Conservation (phyloP, 2,797 vertebrate genomes). For the Danionella dracula region DNA sequence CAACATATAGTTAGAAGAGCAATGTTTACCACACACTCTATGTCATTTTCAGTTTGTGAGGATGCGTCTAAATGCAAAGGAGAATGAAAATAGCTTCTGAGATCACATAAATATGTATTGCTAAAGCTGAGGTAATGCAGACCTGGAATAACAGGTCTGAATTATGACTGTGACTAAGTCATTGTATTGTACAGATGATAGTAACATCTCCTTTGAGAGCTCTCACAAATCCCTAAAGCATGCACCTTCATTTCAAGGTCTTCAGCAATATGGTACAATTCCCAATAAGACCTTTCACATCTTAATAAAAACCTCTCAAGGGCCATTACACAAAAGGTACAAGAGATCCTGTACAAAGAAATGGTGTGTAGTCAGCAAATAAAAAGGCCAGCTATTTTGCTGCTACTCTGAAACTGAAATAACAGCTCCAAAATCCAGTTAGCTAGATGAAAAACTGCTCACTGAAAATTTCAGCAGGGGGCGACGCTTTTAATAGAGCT, state of each 20-base stretch:
- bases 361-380: slow-evolving; percentile 68
- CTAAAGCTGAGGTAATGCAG: background rate
- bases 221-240: slow-evolving; percentile 7
- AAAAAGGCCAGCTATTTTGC: slow-evolving; percentile 63
- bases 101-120: background rate
- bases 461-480: slow-evolving; percentile 77
- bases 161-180: background rate
- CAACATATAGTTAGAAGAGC: background rate
- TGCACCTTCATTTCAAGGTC: slow-evolving; percentile 31
- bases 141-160: background rate
- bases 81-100: background rate
- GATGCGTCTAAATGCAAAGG: slow-evolving; percentile 11
- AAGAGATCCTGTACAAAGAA: slow-evolving; percentile 54
- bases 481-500: slow-evolving; percentile 78
- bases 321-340: slow-evolving; percentile 27
- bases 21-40: background rate
- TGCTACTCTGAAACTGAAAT: slow-evolving; percentile 80
- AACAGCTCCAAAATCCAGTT: slow-evolving; percentile 82
- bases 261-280: slow-evolving; percentile 20
- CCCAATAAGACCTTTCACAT: slow-evolving; percentile 13
- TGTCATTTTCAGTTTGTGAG: slow-evolving; percentile 1
- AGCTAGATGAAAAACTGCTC: slow-evolving; percentile 73
- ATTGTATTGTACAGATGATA: background rate
- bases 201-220: background rate
- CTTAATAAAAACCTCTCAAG: slow-evolving; percentile 38